Evolutionary conservation across 2,113 vertebrate species (phyloP), one percentile per base, ranked within the genome.

Genomic region (Mixornis gularis): DNA sequence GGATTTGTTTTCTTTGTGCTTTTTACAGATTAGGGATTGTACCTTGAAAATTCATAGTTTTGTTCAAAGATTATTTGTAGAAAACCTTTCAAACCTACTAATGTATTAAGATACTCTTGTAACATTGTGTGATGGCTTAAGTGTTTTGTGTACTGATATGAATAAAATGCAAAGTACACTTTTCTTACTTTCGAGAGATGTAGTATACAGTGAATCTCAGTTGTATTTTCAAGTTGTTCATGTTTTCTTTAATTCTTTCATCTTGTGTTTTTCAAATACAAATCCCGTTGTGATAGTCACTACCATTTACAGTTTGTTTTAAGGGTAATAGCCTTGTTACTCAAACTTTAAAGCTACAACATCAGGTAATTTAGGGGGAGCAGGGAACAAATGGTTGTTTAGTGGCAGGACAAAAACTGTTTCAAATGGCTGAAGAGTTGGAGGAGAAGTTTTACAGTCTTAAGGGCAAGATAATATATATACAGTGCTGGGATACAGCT

Each of bases 1-100:
- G 78, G 68, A 65, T 89, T 89, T 92, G 58, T 91, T 97, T 95
- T 88, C 90, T 89, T 94, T 95, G 73, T 95, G 41, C 30, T 87
- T 87, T 92, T 90, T 89, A 53, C 63, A 79, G 84, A 44, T 89
- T 92, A 78, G 26, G 34, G 40, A 19, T 51, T 70, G 26, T 51
- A 24, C 58, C 94, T 78, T 41, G 73, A 91, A 95, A 96, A 84
- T 44, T 29, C 29, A 0, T 22, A 11, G 36, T 95, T 96, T 93
- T 51, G 16, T 93, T 93, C 32, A 32, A 64, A 62, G 49, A 55
- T 56, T 64, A 48, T 87, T 44, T 59, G 12, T 63, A 66, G 72
- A 92, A 96, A 92, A 52, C 44, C 65, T 86, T 64, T 86, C 51
- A 64, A 89, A 89, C 41, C 30, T 63, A 6, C 62, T 30, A 15